Evolutionary conservation across 2,888 invertebrate species (phyloP), one percentile per base, ranked within the genome.

Genomic region (Lissonota sp.): DNA sequence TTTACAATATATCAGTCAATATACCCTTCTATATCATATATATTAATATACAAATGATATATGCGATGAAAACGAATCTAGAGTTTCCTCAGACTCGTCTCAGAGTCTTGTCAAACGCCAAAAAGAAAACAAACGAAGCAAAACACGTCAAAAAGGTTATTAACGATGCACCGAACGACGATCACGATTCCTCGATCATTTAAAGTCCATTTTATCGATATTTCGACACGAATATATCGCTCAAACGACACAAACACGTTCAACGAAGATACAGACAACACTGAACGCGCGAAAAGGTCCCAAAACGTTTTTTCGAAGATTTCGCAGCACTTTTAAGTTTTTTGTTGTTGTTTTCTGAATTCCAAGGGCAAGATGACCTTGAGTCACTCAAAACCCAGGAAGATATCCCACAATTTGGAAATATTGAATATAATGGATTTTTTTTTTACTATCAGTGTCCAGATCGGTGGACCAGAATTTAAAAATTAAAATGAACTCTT

Each of bases 151-250:
- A 4, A 53, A 62, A 14, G 40, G 5, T 40, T 16, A n/a, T 40
- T 8, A 14, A 58, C 8, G 16, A 49, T 55, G 53, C 40, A 12
- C 60, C 26, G 26, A n/a, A 53, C 44, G 10, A 16, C 8, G 44
- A 73, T 14, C 49, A 12, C 53, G 6, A 42, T 40, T 7, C 10
- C 14, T 66, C 16, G 62, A 66, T 86, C 80, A 86, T 81, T 85
- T 84, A 73, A 85, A 84, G 82, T 86, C 85, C 86, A 86, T 86
- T 76, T 75, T 85, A 46, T 57, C 46, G 16, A 10, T 37, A 40
- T 66, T 49, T 57, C 26, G 26, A 26, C 26, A 26, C 26, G 26
- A 26, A 26, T 26, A 26, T 26, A 26, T 26, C 26, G 26, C 26
- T 26, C 26, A 26, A 26, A 26, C 26, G 26, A 26, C 26, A 26